Evolutionary conservation across 2,888 invertebrate species (phyloP).

Genomic region (Sphaerolaimus hirsutus): DNA sequence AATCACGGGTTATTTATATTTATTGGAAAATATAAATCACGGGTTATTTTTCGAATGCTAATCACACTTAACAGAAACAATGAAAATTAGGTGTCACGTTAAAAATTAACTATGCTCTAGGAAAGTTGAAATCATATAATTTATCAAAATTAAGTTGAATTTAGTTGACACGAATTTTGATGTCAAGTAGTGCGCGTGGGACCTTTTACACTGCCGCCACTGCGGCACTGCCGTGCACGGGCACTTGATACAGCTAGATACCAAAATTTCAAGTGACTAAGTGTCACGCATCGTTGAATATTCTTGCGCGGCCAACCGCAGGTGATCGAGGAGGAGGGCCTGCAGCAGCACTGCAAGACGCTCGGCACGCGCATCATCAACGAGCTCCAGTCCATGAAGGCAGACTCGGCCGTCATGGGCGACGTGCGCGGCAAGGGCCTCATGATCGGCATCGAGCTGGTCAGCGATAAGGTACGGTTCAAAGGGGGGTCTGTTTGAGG

Average conservation of each 20-base stretch:
- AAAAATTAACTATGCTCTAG: too few relatives aligned
- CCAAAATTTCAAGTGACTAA: background rate
- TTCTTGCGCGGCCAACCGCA: slow-evolving; percentile 26
- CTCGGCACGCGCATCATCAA: slow-evolving; percentile 59
- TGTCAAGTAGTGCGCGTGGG: too few relatives aligned
- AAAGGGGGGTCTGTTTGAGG: background rate
- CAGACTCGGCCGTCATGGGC: slow-evolving; percentile 41
- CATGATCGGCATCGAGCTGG: slow-evolving; percentile 78
- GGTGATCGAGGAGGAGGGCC: slow-evolving; percentile 62
- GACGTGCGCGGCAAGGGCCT: slow-evolving; percentile 88
- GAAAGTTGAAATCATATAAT: too few relatives aligned
- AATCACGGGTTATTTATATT: too few relatives aligned
- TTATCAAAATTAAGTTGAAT: too few relatives aligned
- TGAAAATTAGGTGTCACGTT: too few relatives aligned
- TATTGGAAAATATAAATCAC: too few relatives aligned
- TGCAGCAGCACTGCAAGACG: slow-evolving; percentile 48
- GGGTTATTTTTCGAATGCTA: too few relatives aligned
- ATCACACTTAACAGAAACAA: too few relatives aligned
- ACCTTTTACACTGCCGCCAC: too few relatives aligned
- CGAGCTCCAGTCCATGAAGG: slow-evolving; percentile 45
- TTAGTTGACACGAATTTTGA: too few relatives aligned
- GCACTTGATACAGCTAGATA: background rate
- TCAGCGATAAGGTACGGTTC: slow-evolving; percentile 39
- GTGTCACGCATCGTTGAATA: background rate
- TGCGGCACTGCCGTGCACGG: too few relatives aligned